These are phyloP conservation scores for Allophyes oxyacanthae DNA, from an alignment of 2,888 invertebrate species.

Conservation along the genomic window DNA sequence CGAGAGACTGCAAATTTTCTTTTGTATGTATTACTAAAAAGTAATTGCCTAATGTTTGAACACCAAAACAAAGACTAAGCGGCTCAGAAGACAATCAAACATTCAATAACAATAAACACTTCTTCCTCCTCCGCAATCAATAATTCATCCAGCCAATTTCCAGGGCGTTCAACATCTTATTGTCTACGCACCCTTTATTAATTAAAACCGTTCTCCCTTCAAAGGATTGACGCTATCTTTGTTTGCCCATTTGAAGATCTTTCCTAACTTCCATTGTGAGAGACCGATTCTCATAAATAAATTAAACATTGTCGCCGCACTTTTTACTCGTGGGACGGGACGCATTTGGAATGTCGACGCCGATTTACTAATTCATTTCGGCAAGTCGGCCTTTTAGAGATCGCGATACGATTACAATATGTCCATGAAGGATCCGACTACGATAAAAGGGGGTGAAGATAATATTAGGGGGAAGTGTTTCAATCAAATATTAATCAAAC, in stretches of 20 bases:
- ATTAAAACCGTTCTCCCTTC: constrained; percentile 59
- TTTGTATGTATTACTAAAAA: constrained; percentile 12
- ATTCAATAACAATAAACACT: constrained; percentile 39
- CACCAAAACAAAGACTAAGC: constrained; percentile 20
- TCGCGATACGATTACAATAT: constrained; percentile 60
- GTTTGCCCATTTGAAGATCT: constrained; percentile 67
- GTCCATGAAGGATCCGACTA: not conserved
- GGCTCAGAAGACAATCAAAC: constrained; percentile 30
- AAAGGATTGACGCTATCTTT: constrained; percentile 68
- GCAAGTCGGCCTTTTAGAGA: constrained; percentile 65
- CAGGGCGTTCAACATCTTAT: constrained; percentile 48
- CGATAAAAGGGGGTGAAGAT: too few species aligned
- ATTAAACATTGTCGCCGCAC: constrained; percentile 76
- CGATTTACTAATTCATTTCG: constrained; percentile 86
- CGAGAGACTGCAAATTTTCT: constrained; percentile 6
- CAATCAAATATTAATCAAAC: too few species aligned
- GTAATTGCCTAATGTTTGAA: constrained; percentile 15
- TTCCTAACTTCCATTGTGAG: constrained; percentile 74
- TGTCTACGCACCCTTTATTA: constrained; percentile 58
- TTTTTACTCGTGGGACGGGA: constrained; percentile 77
- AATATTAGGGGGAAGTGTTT: too few species aligned
- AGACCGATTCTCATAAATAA: constrained; percentile 84
- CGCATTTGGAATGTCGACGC: constrained; percentile 81
- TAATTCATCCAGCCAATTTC: constrained; percentile 59
- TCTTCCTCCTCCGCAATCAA: constrained; percentile 44